Evolutionary conservation across 2,113 vertebrate genomes (phyloP).

Genomic region (Thamnophis sirtalis): DNA sequence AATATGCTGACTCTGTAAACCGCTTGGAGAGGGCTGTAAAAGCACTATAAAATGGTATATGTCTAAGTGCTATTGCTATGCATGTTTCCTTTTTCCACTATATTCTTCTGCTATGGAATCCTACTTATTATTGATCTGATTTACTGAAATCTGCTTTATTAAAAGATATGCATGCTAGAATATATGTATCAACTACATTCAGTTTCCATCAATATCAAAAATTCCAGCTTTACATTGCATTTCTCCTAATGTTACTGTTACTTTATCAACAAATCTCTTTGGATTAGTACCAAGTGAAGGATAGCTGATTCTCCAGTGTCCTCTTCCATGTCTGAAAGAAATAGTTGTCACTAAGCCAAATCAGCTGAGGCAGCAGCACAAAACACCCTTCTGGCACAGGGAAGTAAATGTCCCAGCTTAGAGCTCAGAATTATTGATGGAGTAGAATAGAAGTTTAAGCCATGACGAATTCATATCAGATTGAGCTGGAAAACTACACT

Average conservation of each 20-base stretch:
- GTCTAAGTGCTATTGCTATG: too few relatives aligned
- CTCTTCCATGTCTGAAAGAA: neutral
- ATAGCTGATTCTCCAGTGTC: neutral
- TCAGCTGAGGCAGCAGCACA: neutral
- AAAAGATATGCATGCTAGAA: neutral
- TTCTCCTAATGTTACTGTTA: neutral
- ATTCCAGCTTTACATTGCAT: neutral
- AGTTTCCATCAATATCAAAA: neutral
- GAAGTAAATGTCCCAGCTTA: neutral
- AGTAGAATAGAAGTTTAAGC: neutral
- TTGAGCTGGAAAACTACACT: neutral
- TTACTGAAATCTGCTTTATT: neutral
- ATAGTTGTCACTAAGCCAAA: neutral
- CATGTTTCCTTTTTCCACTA: neutral
- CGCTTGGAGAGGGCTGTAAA: too few relatives aligned
- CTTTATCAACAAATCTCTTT: neutral
- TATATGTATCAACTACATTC: neutral
- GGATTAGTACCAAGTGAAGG: neutral
- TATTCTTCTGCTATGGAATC: neutral
- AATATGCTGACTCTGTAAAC: too few relatives aligned
- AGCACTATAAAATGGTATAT: too few relatives aligned
- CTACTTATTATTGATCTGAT: neutral
- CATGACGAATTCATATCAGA: neutral
- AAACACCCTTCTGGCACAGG: neutral
- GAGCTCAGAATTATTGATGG: neutral